Base-by-base conservation (phyloP, 2,888 invertebrate genomes). In the Cabera pusaria region DNA sequence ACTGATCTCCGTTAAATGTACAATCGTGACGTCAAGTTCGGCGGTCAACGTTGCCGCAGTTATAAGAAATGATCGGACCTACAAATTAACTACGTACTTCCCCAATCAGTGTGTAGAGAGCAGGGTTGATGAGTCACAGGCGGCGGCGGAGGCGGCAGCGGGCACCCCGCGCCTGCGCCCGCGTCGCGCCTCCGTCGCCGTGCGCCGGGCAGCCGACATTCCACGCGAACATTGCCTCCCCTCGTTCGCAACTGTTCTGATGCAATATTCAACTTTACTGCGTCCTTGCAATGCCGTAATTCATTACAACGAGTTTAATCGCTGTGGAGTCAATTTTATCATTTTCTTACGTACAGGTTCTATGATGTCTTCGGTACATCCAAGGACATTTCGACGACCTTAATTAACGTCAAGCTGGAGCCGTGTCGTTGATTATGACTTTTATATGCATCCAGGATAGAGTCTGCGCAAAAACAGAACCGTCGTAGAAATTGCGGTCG, bases 231-330 rank as follows among this genome's bases (percentile, higher is more conserved):
- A 69, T 86, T 86, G 85, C 83, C 86, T 86, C 75, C 78, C 73
- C 59, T 67, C 65, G 70, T 62, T 75, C 70, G 73, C 79, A 72
- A 72, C 72, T 66, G 62, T 78, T 80, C 82, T 87, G 86, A 87
- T 85, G 86, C 87, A 87, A 86, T 84, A 86, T 86, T 87, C 84
- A 86, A 85, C 85, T 86, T 85, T 86, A 86, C 83, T 77, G 84
- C 86, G 86, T 87, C 86, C 87, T 88, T 88, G 87, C 87, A 87
- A 86, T 87, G 87, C 86, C 86, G 86, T 87, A 87, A 88, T 86
- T 87, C 84, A 82, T 84, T 83, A 82, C 75, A 81, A 85, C 84
- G 74, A 79, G 75, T 78, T 79, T 77, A 81, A 81, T 79, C 71
- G 80, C 61, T 65, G 67, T 71, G 64, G 63, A 74, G 67, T 72